phyloP scores from a whole-genome alignment of 2,113 vertebrate genomes.

The Cacatua alba region DNA sequence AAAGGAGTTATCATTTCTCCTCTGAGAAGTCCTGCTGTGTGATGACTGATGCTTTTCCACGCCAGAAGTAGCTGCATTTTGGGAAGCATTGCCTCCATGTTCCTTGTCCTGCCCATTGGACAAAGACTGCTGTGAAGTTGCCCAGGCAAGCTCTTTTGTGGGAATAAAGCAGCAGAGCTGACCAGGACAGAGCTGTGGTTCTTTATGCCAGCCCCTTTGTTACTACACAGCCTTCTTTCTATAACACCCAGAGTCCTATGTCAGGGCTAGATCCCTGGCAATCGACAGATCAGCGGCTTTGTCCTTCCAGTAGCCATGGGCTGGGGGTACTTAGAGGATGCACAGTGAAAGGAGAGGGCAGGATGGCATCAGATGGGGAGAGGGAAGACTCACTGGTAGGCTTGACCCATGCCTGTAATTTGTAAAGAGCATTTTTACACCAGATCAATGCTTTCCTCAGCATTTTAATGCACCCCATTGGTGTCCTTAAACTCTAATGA shows the following conservation, averaged over 20 bases:
- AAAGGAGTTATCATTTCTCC: neutral
- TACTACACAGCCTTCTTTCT: neutral
- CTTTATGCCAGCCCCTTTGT: neutral
- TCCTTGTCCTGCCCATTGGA: neutral
- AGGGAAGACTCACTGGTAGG: conserved; percentile 9
- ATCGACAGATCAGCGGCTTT: neutral
- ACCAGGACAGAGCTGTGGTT: neutral
- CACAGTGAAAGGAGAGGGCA: accelerated
- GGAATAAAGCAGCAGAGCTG: neutral
- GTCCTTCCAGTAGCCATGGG: neutral
- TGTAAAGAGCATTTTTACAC: conserved; percentile 88
- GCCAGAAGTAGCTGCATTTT: neutral
- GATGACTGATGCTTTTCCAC: neutral
- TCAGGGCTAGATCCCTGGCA: neutral
- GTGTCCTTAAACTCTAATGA: conserved; percentile 93
- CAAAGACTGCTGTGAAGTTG: neutral
- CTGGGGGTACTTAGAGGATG: neutral
- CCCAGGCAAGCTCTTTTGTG: neutral
- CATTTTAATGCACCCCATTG: conserved; percentile 90
- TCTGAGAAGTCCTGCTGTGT: conserved; percentile 6
- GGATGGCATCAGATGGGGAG: conserved; percentile 1
- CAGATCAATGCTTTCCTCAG: conserved; percentile 91
- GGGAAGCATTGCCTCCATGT: neutral
- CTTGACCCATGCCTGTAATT: conserved; percentile 66
- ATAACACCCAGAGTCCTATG: accelerated